Evolutionary conservation across 2,888 invertebrate genomes (phyloP).

Genomic region (Mactromeris polynyma): DNA sequence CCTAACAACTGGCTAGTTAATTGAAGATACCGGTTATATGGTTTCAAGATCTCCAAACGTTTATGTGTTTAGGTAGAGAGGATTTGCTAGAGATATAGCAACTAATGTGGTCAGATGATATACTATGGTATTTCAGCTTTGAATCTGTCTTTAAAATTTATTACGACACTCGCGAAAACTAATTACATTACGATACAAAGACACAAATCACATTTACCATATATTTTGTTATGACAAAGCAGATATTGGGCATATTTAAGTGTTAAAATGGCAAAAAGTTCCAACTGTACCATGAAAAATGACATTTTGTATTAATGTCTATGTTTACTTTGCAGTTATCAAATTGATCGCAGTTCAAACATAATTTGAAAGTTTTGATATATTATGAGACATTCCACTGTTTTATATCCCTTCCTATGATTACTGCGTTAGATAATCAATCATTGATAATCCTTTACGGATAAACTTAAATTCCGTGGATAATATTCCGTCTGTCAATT

Average conservation of each 20-base stretch:
- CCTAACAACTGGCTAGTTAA: no score
- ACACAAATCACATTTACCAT: background rate
- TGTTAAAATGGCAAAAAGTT: background rate
- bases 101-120: no score
- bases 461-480: background rate
- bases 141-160: no score
- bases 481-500: constrained; percentile 6
- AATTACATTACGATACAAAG: background rate
- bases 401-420: background rate
- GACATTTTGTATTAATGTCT: background rate
- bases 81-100: no score
- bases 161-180: background rate
- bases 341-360: background rate
- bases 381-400: background rate
- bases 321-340: background rate
- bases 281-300: background rate
- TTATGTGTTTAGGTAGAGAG: no score
- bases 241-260: background rate
- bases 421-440: background rate
- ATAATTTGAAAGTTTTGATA: background rate
- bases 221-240: background rate
- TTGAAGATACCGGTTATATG: no score
- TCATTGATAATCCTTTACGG: background rate
- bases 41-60: no score
- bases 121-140: no score